These are phyloP conservation scores for Helostoma temminkii DNA, from an alignment of 2,797 vertebrate species.

Conservation along the genomic window DNA sequence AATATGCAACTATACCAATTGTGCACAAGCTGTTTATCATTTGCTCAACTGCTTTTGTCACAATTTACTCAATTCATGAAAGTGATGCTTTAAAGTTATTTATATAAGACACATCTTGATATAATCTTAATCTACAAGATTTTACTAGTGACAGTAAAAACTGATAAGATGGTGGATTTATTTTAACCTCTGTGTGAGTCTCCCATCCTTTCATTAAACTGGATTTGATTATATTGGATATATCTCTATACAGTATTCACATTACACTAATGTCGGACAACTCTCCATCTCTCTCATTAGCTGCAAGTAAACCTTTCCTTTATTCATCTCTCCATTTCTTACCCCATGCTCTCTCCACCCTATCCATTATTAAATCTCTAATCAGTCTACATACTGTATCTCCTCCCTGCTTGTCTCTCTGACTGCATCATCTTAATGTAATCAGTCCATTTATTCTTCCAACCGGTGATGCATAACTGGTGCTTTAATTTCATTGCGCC, in stretches of 20 bases:
- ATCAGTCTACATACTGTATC: conserved; percentile 25
- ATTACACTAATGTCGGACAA: conserved; percentile 11
- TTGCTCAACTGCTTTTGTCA: too few relatives aligned
- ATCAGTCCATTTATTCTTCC: conserved; percentile 26
- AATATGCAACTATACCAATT: too few relatives aligned
- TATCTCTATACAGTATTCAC: neutral
- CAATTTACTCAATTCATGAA: too few relatives aligned
- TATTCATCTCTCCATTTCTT: neutral
- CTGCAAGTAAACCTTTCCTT: conserved; percentile 1
- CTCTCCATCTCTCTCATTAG: neutral
- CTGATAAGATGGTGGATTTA: neutral
- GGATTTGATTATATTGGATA: conserved; percentile 1
- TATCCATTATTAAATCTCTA: conserved; percentile 35
- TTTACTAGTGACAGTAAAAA: neutral
- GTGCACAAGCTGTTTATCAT: too few relatives aligned
- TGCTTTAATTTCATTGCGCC: neutral
- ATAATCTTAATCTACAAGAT: neutral
- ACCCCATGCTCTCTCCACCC: neutral
- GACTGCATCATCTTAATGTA: conserved; percentile 22
- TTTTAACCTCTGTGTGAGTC: neutral
- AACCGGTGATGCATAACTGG: neutral
- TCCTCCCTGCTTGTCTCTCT: conserved; percentile 18
- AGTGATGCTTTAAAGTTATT: too few relatives aligned
- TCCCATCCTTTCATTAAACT: neutral
- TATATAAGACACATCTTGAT: too few relatives aligned